A percentile compares a stretch with the other conserved stretches of the same genome.
Evolutionary conservation across 2,888 invertebrate genomes (phyloP).

Genomic region (Gortyna flavago): DNA sequence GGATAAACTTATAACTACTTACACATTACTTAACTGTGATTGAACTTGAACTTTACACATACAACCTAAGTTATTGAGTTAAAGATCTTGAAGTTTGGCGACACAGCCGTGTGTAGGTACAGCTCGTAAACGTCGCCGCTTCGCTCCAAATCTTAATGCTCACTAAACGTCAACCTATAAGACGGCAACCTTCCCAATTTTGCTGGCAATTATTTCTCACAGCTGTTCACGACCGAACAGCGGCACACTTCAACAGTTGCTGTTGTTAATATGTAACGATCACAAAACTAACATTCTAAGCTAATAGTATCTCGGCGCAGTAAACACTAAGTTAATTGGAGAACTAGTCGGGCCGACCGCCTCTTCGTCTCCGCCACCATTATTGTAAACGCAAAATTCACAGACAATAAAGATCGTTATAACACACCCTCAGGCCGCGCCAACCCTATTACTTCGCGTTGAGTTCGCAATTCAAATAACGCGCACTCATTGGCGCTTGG

Average conservation of each 20-base stretch:
- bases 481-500: constrained; percentile 77
- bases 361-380: constrained; percentile 52
- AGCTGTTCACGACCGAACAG: constrained; percentile 26
- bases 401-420: constrained; percentile 84
- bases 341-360: constrained; percentile 66
- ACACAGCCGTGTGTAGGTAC: constrained; percentile 16
- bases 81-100: constrained; percentile 26
- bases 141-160: constrained; percentile 32
- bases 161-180: constrained; percentile 23
- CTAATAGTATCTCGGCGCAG: constrained; percentile 63
- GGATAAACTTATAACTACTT: not conserved
- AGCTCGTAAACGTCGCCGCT: constrained; percentile 32
- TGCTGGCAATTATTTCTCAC: constrained; percentile 8
- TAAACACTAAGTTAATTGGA: constrained; percentile 74
- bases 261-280: constrained; percentile 35
- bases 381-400: constrained; percentile 76
- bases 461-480: constrained; percentile 78
- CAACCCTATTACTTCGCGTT: constrained; percentile 74
- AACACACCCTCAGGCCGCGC: constrained; percentile 75
- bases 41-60: constrained; percentile 34
- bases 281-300: constrained; percentile 45
- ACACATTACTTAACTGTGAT: constrained; percentile 13
- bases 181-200: constrained; percentile 8
- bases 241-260: constrained; percentile 10
- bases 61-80: constrained; percentile 1